Conservation (phyloP, 2,113 vertebrate genomes). For the Xiphorhynchus elegans region DNA sequence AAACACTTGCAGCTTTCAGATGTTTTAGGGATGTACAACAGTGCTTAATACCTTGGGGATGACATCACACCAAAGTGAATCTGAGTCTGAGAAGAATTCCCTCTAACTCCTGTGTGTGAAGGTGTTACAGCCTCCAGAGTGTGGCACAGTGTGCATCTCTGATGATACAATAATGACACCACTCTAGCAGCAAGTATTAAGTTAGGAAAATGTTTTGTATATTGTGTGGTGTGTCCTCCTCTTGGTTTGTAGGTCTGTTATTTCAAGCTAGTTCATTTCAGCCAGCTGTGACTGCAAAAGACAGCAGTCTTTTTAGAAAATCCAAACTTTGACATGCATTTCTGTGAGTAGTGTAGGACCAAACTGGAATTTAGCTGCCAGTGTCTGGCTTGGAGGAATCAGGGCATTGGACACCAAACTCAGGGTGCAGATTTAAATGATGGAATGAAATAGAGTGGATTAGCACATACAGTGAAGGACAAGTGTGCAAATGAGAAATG, state of each 20-base stretch:
- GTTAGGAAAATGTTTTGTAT: neutral
- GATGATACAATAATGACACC: neutral
- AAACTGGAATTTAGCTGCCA: neutral
- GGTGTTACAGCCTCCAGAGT: neutral
- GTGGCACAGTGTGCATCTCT: fast-evolving
- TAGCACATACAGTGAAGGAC: neutral
- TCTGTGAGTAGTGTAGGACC: neutral
- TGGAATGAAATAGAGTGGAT: neutral
- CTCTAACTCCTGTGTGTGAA: neutral
- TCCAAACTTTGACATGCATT: neutral
- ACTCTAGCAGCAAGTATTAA: neutral
- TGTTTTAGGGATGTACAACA: neutral
- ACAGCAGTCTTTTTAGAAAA: neutral
- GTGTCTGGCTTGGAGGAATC: neutral
- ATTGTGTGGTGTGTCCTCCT: neutral
- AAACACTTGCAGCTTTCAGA: neutral
- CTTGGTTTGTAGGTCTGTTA: neutral
- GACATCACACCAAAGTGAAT: neutral
- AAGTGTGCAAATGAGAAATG: neutral
- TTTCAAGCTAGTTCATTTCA: neutral
- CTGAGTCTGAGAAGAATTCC: neutral
- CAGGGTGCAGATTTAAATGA: neutral
- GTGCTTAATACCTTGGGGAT: neutral
- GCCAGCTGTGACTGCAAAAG: neutral
- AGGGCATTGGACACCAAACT: neutral